Evolutionary conservation across 2,113 vertebrate genomes (phyloP).

Genomic region (Catharus minimus): DNA sequence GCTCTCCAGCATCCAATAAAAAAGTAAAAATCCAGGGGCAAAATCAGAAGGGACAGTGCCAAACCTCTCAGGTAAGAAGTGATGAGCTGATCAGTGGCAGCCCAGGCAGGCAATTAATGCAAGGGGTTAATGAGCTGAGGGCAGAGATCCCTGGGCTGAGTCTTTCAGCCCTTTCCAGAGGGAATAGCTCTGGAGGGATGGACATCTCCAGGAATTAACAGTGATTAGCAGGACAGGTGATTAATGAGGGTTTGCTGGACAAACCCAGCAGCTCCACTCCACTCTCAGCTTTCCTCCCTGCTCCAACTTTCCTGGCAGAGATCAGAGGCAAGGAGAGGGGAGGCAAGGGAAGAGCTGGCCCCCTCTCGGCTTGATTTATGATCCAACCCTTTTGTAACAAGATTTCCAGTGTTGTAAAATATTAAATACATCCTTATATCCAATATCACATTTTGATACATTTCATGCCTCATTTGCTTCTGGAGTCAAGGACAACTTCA

Average conservation of each 20-base stretch:
- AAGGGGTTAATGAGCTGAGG: not conserved
- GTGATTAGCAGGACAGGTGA: not conserved
- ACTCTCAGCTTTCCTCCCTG: not conserved
- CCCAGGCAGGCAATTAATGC: not conserved
- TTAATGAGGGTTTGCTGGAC: conserved; percentile 4
- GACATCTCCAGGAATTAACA: not conserved
- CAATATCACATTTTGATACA: conserved; percentile 77
- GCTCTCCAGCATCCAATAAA: not conserved
- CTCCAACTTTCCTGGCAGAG: not conserved
- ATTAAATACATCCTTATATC: conserved; percentile 76
- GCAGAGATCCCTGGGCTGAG: not conserved
- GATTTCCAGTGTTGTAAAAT: conserved; percentile 72
- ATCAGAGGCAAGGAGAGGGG: conserved; percentile 1
- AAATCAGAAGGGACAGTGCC: not conserved
- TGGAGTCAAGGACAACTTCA: conserved; percentile 73
- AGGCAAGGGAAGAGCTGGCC: not conserved
- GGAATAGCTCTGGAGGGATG: not conserved
- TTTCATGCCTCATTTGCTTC: conserved; percentile 77
- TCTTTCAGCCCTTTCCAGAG: not conserved
- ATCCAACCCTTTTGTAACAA: conserved; percentile 57
- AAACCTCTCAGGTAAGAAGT: not conserved
- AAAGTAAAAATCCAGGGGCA: not conserved
- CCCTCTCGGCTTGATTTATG: conserved; percentile 66
- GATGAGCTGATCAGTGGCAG: not conserved
- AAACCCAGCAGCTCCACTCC: not conserved